phyloP scores from a whole-genome alignment of 2,113 vertebrate species.

The Oriolus oriolus region DNA sequence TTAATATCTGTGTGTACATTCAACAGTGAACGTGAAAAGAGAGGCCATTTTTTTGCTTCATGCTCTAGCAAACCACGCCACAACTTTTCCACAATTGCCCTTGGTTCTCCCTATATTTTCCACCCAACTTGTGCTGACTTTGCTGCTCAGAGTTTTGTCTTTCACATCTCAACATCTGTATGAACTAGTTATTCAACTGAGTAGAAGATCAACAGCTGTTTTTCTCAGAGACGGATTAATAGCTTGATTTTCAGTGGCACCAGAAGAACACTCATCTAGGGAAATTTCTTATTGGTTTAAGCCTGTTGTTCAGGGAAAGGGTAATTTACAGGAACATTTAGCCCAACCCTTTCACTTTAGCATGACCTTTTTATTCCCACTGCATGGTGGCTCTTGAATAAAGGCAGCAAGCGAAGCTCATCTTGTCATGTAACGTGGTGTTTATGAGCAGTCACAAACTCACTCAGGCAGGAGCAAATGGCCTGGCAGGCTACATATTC shows the following conservation, averaged over 20 bases:
- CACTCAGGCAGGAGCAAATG: neutral
- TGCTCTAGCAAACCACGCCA: neutral
- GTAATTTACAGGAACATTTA: neutral
- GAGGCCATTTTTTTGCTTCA: neutral
- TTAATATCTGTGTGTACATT: slow-evolving; percentile 9
- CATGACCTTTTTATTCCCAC: neutral
- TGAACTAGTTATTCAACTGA: slow-evolving; percentile 15
- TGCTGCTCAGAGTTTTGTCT: neutral
- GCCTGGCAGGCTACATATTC: neutral
- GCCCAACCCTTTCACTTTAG: neutral
- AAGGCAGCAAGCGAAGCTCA: neutral
- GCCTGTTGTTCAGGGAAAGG: neutral
- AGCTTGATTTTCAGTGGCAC: neutral
- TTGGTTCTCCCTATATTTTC: neutral
- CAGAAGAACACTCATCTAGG: neutral
- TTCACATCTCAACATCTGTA: neutral
- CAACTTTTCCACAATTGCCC: neutral
- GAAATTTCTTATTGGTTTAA: neutral
- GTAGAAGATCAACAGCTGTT: slow-evolving; percentile 28
- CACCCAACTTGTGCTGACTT: neutral
- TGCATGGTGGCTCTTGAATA: neutral
- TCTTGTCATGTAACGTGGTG: neutral
- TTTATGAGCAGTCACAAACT: neutral
- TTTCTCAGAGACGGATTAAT: neutral
- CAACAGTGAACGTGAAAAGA: neutral